Base-by-base conservation (phyloP, 1,140 invertebrate genomes). In the Drosophila equinoxialis region DNA sequence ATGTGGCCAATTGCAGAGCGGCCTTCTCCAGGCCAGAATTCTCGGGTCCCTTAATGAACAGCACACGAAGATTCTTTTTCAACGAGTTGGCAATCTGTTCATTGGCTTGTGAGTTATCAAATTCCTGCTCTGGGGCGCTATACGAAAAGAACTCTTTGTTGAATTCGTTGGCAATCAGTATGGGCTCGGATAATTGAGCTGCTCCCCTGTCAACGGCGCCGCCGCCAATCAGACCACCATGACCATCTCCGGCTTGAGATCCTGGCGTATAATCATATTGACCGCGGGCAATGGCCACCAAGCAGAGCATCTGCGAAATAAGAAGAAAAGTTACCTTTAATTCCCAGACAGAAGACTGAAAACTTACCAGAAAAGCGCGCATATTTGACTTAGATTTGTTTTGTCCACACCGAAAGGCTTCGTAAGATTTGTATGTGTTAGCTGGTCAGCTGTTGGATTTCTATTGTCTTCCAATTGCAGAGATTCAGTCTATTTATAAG, bases 11-110 rank as follows among this genome's bases (percentile, higher is more conserved):
- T 94, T 94, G n/a, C 0, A 95, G 94, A 54, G 94, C 95, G 39
- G 95, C 95, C 81, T 94, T 94, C 33, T 95, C 94, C 48, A 90
- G 60, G 4, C 77, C 87, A 0, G 94, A 94, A 20, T 89, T 89
- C 62, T 90, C 87, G 20, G 96, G 96, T 26, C 96, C 95, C 93
- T 96, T 96, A 91, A 97, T 96, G 94, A 96, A 96, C 84, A 97
- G 95, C 78, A 97, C 96, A 90, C 96, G 96, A 93, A 96, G 96
- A 92, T 96, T 96, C 79, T 96, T 96, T 91, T 96, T 95, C 71
- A 95, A 92, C 1, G 94, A 93, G 10, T 74, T 81, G 10, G 69
- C 61, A 42, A 83, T 76, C 54, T 81, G 71, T 7, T 83, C 84
- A 42, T 76, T 68, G 35, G 68, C 45, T 1, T 64, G 69, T 0